A percentile compares a stretch with the other conserved stretches of the same genome.
Conservation (phyloP, 2,113 vertebrate species). For the Nicator chloris region DNA sequence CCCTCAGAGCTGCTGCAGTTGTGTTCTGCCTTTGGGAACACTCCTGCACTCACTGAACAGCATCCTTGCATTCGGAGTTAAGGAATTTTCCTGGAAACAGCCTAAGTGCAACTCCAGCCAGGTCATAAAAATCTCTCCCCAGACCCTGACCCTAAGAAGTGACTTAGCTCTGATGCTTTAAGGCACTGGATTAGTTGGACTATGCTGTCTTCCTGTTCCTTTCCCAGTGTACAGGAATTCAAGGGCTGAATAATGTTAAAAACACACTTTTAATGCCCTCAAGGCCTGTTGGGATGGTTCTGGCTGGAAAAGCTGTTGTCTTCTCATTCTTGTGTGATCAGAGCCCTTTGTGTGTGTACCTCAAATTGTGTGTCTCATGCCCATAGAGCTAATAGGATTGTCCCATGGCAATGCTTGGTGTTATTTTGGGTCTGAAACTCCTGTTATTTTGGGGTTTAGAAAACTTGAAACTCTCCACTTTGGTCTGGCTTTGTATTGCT, state of each 20-base stretch:
- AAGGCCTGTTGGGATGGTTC: neutral
- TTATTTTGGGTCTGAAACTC: neutral
- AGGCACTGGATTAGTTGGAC: neutral
- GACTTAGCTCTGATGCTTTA: neutral
- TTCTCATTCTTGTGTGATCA: neutral
- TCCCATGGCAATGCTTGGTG: rapidly evolving
- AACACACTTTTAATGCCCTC: neutral
- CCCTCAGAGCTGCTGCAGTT: neutral
- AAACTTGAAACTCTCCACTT: neutral
- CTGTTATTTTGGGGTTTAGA: neutral
- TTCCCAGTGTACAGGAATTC: neutral
- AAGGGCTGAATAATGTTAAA: neutral
- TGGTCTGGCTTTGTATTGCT: neutral
- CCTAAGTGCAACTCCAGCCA: neutral
- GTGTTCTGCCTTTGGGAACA: neutral
- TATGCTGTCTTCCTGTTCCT: neutral
- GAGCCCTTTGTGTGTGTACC: neutral
- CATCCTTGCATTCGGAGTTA: neutral
- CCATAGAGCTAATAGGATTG: neutral
- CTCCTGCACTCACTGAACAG: neutral
- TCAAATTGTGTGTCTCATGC: neutral
- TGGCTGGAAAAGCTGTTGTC: neutral
- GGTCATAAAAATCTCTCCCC: neutral
- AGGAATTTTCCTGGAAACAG: neutral
- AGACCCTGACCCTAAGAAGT: neutral